Evolutionary conservation across 2,113 vertebrate genomes (phyloP), one percentile per base, ranked within the genome.

Genomic region (Circaetus cinerascens): DNA sequence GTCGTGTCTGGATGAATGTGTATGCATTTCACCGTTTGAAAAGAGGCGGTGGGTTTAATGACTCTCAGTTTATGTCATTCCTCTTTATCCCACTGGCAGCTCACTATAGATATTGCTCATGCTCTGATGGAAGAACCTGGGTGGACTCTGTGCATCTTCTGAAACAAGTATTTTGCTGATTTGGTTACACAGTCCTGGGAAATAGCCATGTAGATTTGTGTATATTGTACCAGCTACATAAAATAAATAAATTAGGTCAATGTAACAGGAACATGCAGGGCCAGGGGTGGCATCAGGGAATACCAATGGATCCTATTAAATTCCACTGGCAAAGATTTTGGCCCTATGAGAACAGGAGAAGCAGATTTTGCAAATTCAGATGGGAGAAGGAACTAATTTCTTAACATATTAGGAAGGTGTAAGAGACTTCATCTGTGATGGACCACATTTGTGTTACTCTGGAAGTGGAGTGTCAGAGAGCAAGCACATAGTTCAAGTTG

Each of bases 401-500:
- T 67, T 82, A 62, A 38, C 5, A 3, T 56, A 36, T 18, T 67
- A 74, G 43, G 38, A 68, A 78, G 20, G 5, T 57, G 16, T 26
- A 50, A 27, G 40, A 68, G 43, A 40, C 19, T 46, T 67, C 15
- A 23, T 45, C 17, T 62, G 27, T 53, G 40, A 30, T 38, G n/a
- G 32, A 23, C 21, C 20, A 41, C 7, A 8, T 57, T 21, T 50
- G 23, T 72, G 32, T 59, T 19, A 46, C 21, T 68, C 57, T 75
- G n/a, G 14, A 78, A 68, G 21, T 17, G 26, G 43, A 38, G 38
- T 16, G 53, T 40, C 36, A 23, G 34, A 10, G 59, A 79, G 15
- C 0, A 1, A 82, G n/a, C 0, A 2, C 9, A 2, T 10, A 26
- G 48, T 17, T 71, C 56, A 73, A 23, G 51, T 0, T 36, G 50